phyloP scores from a whole-genome alignment of 2,113 vertebrate species.

The Clinocottus analis region DNA sequence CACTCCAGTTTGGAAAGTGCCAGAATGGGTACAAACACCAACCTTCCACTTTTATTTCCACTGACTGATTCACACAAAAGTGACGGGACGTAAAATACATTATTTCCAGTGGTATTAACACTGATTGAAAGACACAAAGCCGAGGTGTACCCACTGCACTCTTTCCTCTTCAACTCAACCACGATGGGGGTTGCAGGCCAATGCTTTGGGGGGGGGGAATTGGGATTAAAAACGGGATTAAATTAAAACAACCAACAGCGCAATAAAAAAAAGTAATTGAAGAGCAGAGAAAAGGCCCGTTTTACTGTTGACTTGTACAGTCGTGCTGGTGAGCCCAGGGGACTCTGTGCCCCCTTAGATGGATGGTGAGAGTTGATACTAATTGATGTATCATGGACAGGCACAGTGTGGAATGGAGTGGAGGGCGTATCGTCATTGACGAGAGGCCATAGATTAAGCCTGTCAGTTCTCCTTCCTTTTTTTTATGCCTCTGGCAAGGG shows the following conservation, averaged over 20 bases:
- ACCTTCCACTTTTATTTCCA: conserved; percentile 45
- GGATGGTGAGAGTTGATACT: conserved; percentile 61
- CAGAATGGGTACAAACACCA: conserved; percentile 29
- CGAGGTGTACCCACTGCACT: conserved; percentile 28
- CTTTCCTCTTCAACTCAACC: conserved; percentile 40
- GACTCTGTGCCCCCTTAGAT: conserved; percentile 45
- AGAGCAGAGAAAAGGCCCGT: background rate
- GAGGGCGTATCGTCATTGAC: conserved; percentile 74
- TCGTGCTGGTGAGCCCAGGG: conserved; percentile 27
- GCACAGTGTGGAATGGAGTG: conserved; percentile 62
- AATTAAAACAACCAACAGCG: conserved; percentile 52
- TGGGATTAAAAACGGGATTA: conserved; percentile 58
- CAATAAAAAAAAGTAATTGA: conserved; percentile 37
- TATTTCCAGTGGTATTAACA: conserved; percentile 25
- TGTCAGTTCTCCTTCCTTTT: conserved; percentile 73
- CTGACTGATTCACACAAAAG: conserved; percentile 17
- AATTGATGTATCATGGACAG: conserved; percentile 71
- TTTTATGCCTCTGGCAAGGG: conserved; percentile 67
- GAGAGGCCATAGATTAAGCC: conserved; percentile 69
- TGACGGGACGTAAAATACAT: conserved; percentile 1
- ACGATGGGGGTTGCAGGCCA: conserved; percentile 39
- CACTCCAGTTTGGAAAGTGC: background rate
- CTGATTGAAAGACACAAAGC: conserved; percentile 47
- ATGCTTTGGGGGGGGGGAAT: conserved; percentile 54
- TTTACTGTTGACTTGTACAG: conserved; percentile 31